Evolutionary conservation across 2,113 vertebrate species (phyloP), one percentile per base, ranked within the genome.

Genomic region (Sclerurus mexicanus): DNA sequence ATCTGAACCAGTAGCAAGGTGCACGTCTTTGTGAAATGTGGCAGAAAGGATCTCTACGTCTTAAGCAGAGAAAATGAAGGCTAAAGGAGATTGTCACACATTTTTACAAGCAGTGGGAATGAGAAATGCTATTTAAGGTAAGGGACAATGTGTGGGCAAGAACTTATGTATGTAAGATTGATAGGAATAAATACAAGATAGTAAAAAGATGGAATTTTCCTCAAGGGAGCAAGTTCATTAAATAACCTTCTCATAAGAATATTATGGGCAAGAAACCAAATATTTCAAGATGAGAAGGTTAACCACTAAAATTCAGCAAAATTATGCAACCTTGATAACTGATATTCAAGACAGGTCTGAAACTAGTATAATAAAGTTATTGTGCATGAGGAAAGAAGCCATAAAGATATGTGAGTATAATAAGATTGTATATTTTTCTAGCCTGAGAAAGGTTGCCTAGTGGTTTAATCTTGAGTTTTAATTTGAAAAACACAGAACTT

Each of bases 61-160:
- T 63, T 58, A 19, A 67, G 30, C 17, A 72, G 47, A 79, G 49
- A n/a, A 85, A 82, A 72, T 5, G 3, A 92, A 83, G 14, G 31
- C 22, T 40, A 40, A 60, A 21, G 16, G 23, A 76, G 18, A 30
- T n/a, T 62, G 33, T 20, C 14, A 60, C 6, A 5, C 4, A 13
- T 73, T 56, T 64, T 79, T 60, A 28, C 1, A 4, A 60, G 64
- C 0, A 56, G 0, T 1, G 2, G 5, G 14, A 49, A 6, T 40
- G 5, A 25, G 28, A 84, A 73, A 40, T 39, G 24, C 1, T 64
- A 1, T 76, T 86, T 68, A 72, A 76, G 24, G 14, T 64, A 79
- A 52, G 40, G 10, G 16, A 44, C 17, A 62, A 40, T 39, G 23
- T 18, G 46, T 23, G 5, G 3, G 10, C 19, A 64, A 88, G 21